These are phyloP conservation scores for Bufo gargarizans DNA, from an alignment of 2,113 vertebrate genomes.

Conservation along the genomic window DNA sequence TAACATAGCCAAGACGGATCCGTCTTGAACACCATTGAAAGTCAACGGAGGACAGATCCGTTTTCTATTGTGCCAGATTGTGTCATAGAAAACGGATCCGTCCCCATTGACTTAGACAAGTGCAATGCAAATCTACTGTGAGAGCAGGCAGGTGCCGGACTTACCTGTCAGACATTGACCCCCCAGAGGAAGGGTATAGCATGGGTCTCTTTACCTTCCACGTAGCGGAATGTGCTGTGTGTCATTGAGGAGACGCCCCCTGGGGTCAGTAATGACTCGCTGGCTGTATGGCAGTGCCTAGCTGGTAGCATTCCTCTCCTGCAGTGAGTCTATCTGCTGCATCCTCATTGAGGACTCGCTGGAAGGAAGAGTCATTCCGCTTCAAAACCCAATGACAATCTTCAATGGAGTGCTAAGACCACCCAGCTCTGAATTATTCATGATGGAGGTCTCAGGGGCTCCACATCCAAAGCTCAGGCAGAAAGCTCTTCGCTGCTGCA, in stretches of 20 bases:
- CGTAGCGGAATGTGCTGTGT: neutral
- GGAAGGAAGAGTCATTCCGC: constrained; percentile 21
- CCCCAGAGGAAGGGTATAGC: neutral
- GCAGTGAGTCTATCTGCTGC: constrained; percentile 48
- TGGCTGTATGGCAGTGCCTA: constrained; percentile 21
- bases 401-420: constrained; percentile 14
- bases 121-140: neutral
- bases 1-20: too few relatives aligned
- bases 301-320: constrained; percentile 16
- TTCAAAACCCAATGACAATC: constrained; percentile 34
- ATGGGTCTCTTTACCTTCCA: neutral
- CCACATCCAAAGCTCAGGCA: constrained; percentile 37
- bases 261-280: neutral
- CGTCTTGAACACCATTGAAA: too few relatives aligned
- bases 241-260: constrained; percentile 1
- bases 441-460: constrained; percentile 47
- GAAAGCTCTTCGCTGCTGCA: constrained; percentile 27
- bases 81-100: too few relatives aligned
- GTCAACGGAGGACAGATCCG: too few relatives aligned
- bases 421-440: constrained; percentile 54
- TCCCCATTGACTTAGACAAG: too few relatives aligned
- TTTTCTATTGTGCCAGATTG: too few relatives aligned
- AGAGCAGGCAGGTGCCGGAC: neutral
- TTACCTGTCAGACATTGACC: constrained; percentile 37
- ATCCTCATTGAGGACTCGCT: constrained; percentile 44